Evolutionary conservation across 1,140 invertebrate genomes (phyloP), one percentile per base, ranked within the genome.

Genomic region (Leptoteleia sp.): DNA sequence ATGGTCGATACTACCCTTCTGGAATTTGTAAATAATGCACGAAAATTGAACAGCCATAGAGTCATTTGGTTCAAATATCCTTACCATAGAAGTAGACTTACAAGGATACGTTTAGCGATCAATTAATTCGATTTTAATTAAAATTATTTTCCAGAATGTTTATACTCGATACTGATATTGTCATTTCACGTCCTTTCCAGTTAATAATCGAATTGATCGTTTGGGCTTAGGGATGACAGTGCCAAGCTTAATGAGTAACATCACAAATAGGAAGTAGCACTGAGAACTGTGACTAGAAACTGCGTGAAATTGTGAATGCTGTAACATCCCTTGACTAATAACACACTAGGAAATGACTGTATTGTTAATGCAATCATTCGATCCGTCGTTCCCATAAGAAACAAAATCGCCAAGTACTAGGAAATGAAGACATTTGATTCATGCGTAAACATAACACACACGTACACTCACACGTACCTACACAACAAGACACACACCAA

Each of bases 241-340:
- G 54, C 57, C 67, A 64, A 77, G 75, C 75, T 77, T 77, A 65
- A 45, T 45, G 33, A 55, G 50, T 64, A 59, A 64, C 38, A 52
- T 25, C 57, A 73, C 57, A 55, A 64, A 54, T 64, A 73, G 68
- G 48, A 47, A 48, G 27, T 37, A 73, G 68, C 68, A 73, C 68
- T 57, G 57, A 50, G 33, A 73, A 22, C 8, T 64, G 68, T 73
- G 48, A 73, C 68, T 73, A 71, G 45, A 71, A 42, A 47, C 55
- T 35, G 40, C 37, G 67, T 29, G 12, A 54, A 59, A 42, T 15
- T 71, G 27, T 62, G 27, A 62, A 42, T 40, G 57, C 31, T 27
- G 57, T 62, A 73, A 47, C 48, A 64, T 73, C 42, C 48, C 22
- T 64, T 64, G 55, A 71, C 67, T 71, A 71, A 71, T 71, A 50